Conservation (phyloP, 2,888 invertebrate species). For the Acanthopleura granulata region DNA sequence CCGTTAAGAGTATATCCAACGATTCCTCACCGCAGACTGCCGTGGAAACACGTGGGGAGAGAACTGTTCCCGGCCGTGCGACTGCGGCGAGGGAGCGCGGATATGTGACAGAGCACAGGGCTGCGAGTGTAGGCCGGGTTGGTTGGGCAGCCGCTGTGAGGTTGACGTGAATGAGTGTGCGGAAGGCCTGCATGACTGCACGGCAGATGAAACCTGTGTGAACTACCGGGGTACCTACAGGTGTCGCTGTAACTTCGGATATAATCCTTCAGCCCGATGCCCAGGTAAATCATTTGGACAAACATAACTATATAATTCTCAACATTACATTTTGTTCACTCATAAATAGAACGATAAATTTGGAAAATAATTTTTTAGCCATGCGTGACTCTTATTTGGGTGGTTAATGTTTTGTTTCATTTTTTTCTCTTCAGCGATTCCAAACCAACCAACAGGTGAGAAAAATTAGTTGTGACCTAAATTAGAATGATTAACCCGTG, state of each 20-base stretch:
- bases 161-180: not conserved
- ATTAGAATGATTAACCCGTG: too few relatives aligned
- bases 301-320: too few relatives aligned
- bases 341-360: too few relatives aligned
- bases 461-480: too few relatives aligned
- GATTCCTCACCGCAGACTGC: not conserved
- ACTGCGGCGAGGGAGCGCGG: not conserved
- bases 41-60: not conserved
- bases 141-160: not conserved
- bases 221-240: not conserved
- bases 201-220: not conserved
- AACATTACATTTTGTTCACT: too few relatives aligned
- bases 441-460: too few relatives aligned
- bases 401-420: too few relatives aligned
- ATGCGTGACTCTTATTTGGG: too few relatives aligned
- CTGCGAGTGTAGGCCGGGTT: not conserved
- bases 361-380: too few relatives aligned
- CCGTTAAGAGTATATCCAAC: too few relatives aligned
- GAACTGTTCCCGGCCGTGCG: not conserved
- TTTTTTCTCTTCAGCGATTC: too few relatives aligned
- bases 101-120: not conserved
- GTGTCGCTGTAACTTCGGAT: constrained; percentile 5
- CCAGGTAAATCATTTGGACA: not conserved
- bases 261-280: not conserved
- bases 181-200: not conserved